Base-by-base conservation (phyloP, 2,113 vertebrate genomes). In the Mola mola region DNA sequence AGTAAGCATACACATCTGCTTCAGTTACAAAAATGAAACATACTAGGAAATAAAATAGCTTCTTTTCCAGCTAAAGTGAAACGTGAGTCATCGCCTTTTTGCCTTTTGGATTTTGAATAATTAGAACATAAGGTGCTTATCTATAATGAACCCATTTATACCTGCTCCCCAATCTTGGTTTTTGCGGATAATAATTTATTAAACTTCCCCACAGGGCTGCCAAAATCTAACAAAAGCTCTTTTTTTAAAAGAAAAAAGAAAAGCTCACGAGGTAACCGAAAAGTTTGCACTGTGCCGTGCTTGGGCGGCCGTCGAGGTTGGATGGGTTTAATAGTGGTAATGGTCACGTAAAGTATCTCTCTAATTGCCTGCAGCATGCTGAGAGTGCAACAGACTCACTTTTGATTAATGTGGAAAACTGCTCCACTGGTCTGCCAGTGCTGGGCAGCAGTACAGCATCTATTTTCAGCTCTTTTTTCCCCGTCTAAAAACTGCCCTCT, bases 381-480 rank as follows among this genome's bases (percentile, higher is more conserved):
- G 63, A 22, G 73, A 87, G 69, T 58, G 60, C 52, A 78, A 63
- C 56, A 63, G 37, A 44, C 75, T 70, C 41, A 56, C 67, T 72
- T 86, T 68, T 82, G 78, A 88, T 84, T 75, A 73, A 87, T 89
- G 79, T 81, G 75, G 82, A 81, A 89, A 85, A 79, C 38, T 46
- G 49, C 43, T 69, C 43, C 13, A 66, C 12, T 25, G n/a, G 37
- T 53, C 52, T 78, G 77, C 77, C 79, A 72, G 37, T 3, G 33
- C 66, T 13, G 55, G 75, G 69, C 75, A 70, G 61, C 37, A 25
- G 20, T 15, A 6, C 61, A 33, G 71, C 57, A 29, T 67, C 75
- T 82, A 85, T 85, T 87, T 82, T 76, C 55, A 75, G 72, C 61
- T 22, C 11, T 49, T 13, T 42, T 21, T 47, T 16, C 28, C 42